Evolutionary conservation across 2,113 vertebrate genomes (phyloP).

Genomic region (Sciurus niger): DNA sequence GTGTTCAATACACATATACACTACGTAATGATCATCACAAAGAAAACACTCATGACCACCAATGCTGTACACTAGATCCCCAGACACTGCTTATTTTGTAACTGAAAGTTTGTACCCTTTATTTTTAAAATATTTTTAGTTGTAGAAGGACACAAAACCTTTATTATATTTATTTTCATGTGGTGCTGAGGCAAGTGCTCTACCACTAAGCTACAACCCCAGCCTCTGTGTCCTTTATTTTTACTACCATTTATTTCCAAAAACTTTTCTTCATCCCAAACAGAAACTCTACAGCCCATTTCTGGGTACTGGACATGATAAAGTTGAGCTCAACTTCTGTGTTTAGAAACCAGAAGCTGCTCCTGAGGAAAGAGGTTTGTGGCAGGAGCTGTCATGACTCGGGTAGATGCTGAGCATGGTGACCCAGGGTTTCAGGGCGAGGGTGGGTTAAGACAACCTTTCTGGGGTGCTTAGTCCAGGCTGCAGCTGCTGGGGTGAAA

Average conservation of each 20-base stretch:
- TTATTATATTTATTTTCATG: no score
- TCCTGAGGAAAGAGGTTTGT: background rate
- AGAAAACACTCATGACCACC: background rate
- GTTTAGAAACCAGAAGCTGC: background rate
- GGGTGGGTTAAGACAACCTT: background rate
- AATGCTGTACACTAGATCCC: background rate
- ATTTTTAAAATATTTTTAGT: no score
- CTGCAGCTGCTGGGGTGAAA: conserved; percentile 51
- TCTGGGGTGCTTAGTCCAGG: background rate
- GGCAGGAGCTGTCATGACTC: background rate
- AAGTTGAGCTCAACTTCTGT: background rate
- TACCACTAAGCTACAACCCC: background rate
- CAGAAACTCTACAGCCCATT: background rate
- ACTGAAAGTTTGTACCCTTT: background rate
- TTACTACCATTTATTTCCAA: background rate
- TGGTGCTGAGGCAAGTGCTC: background rate
- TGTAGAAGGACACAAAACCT: no score
- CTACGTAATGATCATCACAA: background rate
- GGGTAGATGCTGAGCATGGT: background rate
- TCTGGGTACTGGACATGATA: background rate
- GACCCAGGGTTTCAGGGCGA: background rate
- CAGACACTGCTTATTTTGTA: background rate
- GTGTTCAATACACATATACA: background rate
- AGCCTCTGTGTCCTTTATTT: background rate
- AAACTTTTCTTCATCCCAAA: background rate